Evolutionary conservation across 1,140 invertebrate species (phyloP), one percentile per base, ranked within the genome.

Genomic region (Bombus confusus): DNA sequence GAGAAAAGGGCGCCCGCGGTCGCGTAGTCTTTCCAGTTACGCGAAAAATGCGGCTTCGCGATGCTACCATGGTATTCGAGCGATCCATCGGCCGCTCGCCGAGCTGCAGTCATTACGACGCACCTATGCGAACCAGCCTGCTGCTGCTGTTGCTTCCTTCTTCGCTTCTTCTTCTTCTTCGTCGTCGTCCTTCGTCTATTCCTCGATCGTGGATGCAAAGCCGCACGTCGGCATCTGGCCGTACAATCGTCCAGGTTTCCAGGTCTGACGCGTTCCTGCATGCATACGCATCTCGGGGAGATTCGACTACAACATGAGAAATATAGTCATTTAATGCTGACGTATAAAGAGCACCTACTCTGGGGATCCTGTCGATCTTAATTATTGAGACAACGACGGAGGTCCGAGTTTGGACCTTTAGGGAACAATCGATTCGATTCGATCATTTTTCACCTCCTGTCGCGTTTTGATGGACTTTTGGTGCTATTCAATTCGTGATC

Each of bases 11-110:
- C 83, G 87, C 52, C 80, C 71, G 76, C 75, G 47, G 83, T 79
- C 82, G 74, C 81, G 77, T 31, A 88, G 89, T 89, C 91, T 91
- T 90, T 91, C 90, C 79, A 92, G 89, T 86, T 89, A 92, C 91
- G 91, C 90, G 91, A 93, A 93, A 93, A 93, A 93, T 93, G 92
- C 88, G 89, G 90, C 92, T 91, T 90, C 91, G 92, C 91, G 91
- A 92, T 88, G 90, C 89, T 92, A 90, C 86, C 91, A 92, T 91
- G 92, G 92, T 91, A 92, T 88, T 90, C 90, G 85, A 89, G 87
- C 91, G 80, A 86, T 86, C 80, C 80, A 85, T 83, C 83, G 57
- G 87, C 87, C 87, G 86, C 88, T 88, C 47, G 68, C 64, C 64
- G 86, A 79, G 88, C 83, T 86, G 76, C 87, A 87, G 85, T 90